These are phyloP conservation scores for Tyria jacobaeae DNA, from an alignment of 2,888 invertebrate genomes.

Conservation along the genomic window DNA sequence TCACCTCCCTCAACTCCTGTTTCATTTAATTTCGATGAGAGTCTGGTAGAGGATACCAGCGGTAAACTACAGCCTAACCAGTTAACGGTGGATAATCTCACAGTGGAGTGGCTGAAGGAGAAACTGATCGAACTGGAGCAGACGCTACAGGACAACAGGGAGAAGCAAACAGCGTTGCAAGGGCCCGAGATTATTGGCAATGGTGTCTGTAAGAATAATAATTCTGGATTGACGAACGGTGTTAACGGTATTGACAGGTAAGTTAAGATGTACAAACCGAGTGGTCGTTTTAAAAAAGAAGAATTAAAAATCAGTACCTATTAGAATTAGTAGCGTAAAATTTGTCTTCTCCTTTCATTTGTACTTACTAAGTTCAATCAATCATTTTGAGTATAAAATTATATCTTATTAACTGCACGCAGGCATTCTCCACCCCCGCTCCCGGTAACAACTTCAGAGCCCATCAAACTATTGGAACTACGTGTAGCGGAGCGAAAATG, in stretches of 20 bases:
- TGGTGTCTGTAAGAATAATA: constrained; percentile 82
- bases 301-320: too few species aligned
- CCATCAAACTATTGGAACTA: constrained; percentile 92
- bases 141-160: constrained; percentile 92
- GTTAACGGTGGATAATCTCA: constrained; percentile 96
- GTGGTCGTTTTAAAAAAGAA: too few species aligned
- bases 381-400: too few species aligned
- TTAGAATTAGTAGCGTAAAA: too few species aligned
- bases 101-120: constrained; percentile 95
- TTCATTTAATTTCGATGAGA: constrained; percentile 94
- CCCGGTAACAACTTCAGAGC: constrained; percentile 80
- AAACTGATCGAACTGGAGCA: constrained; percentile 92
- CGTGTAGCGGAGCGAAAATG: constrained; percentile 94
- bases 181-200: constrained; percentile 84
- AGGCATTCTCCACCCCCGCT: constrained; percentile 83
- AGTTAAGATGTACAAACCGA: too few species aligned
- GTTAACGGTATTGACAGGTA: constrained; percentile 85
- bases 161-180: constrained; percentile 88
- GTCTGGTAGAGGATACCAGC: constrained; percentile 94
- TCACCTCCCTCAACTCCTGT: constrained; percentile 92
- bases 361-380: too few species aligned
- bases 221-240: constrained; percentile 82
- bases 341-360: too few species aligned
- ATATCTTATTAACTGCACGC: constrained; percentile 4
- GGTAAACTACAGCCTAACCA: constrained; percentile 95